Conservation (phyloP, 1,140 invertebrate species). For the Holcopasites calliopsidis region DNA sequence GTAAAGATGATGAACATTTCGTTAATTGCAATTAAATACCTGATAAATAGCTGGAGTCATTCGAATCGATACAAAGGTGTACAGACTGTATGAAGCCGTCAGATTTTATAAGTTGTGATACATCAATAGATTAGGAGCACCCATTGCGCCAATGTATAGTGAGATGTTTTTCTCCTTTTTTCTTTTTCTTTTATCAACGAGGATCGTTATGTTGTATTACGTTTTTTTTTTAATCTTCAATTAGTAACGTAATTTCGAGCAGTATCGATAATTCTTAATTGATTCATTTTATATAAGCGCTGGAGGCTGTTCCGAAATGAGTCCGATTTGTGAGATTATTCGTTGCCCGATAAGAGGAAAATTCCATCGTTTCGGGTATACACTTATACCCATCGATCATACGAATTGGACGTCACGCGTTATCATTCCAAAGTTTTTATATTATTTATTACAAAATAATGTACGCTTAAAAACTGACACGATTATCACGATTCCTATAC, state of each 20-base stretch:
- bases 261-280: background rate
- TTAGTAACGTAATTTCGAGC: background rate
- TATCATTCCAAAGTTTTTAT: background rate
- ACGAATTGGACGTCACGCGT: background rate
- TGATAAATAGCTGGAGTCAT: background rate
- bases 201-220: background rate
- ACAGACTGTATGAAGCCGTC: too few relatives aligned
- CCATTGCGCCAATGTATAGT: background rate
- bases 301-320: background rate
- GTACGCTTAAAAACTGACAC: background rate
- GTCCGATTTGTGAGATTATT: background rate
- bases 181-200: too few relatives aligned
- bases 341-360: background rate
- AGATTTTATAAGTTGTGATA: background rate
- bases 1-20: background rate
- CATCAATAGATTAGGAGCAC: background rate
- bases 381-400: too few relatives aligned
- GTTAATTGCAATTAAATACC: background rate
- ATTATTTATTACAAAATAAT: background rate
- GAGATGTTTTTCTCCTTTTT: background rate
- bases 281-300: background rate
- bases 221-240: background rate
- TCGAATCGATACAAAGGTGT: background rate
- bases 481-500: background rate
- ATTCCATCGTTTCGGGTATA: background rate